Evolutionary conservation across 2,888 invertebrate species (phyloP).

Genomic region (Vandiemenella viatica): DNA sequence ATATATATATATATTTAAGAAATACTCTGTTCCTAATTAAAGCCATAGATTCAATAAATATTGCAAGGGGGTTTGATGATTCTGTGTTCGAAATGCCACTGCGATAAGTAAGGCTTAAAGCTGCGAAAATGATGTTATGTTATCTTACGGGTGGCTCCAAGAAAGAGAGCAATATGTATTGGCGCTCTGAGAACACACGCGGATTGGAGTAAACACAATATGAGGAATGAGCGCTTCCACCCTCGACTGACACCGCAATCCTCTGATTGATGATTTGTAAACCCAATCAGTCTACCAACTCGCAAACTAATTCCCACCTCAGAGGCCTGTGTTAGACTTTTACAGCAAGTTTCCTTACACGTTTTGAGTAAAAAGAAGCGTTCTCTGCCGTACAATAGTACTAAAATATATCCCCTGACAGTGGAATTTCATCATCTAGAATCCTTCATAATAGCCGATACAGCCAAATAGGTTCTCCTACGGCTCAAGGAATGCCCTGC

Average conservation of each 20-base stretch:
- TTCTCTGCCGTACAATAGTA: background rate
- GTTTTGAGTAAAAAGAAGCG: conserved; percentile 1
- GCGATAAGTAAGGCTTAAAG: background rate
- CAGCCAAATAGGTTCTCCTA: background rate
- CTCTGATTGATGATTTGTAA: conserved; percentile 16
- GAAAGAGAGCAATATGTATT: background rate
- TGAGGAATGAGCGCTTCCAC: background rate
- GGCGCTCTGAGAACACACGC: background rate
- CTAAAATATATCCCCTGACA: background rate
- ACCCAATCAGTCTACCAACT: conserved; percentile 14
- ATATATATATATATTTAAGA: no score
- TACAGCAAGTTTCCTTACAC: no score
- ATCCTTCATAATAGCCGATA: background rate
- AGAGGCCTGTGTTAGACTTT: no score
- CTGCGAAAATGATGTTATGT: background rate
- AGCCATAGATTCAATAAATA: no score
- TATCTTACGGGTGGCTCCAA: no score
- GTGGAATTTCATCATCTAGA: conserved; percentile 9
- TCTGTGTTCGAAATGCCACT: no score
- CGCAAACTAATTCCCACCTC: background rate
- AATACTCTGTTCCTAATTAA: no score
- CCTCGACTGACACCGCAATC: conserved; percentile 11
- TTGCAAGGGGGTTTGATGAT: no score
- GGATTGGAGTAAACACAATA: background rate
- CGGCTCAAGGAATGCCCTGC: background rate